Evolutionary conservation across 2,797 vertebrate genomes (phyloP).

Genomic region (Hippopotamyrus pictus): DNA sequence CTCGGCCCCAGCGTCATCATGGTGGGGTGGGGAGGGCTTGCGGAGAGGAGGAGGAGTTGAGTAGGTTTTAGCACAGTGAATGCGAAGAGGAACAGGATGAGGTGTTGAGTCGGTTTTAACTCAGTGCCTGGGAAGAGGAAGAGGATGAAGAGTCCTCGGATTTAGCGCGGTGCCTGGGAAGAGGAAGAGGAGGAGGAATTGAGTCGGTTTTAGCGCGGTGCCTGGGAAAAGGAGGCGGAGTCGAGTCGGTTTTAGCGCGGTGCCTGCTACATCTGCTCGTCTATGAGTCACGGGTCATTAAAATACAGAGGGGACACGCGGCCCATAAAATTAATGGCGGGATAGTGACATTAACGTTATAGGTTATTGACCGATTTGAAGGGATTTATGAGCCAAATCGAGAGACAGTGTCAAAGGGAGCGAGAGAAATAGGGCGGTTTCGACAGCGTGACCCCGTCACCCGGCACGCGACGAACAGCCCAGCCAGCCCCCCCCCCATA

Average conservation of each 20-base stretch:
- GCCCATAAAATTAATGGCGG: conserved; percentile 56
- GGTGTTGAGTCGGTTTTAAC: background rate
- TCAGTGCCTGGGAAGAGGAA: background rate
- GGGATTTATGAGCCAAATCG: conserved; percentile 57
- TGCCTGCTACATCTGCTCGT: conserved; percentile 40
- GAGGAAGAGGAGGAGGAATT: background rate
- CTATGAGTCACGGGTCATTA: conserved; percentile 48
- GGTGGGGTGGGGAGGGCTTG: background rate
- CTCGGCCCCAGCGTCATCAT: background rate
- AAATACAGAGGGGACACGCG: conserved; percentile 49
- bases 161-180: conserved; percentile 1
- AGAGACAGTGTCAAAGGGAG: conserved; percentile 50
- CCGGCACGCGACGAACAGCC: conserved; percentile 16
- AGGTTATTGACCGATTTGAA: conserved; percentile 62
- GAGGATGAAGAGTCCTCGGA: background rate
- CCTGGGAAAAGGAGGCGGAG: background rate
- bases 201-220: background rate
- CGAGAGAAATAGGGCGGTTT: conserved; percentile 46
- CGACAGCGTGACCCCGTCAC: conserved; percentile 35
- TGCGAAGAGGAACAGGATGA: background rate
- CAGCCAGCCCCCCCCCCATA: conserved; percentile 37
- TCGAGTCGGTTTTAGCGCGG: background rate
- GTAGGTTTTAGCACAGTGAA: background rate
- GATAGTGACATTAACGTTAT: conserved; percentile 61
- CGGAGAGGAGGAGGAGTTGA: background rate